Percentiles rank a stretch among this genome's conserved stretches.
These are phyloP conservation scores for Mustela nigripes DNA, from an alignment of 2,113 vertebrate species.

Conservation along the genomic window DNA sequence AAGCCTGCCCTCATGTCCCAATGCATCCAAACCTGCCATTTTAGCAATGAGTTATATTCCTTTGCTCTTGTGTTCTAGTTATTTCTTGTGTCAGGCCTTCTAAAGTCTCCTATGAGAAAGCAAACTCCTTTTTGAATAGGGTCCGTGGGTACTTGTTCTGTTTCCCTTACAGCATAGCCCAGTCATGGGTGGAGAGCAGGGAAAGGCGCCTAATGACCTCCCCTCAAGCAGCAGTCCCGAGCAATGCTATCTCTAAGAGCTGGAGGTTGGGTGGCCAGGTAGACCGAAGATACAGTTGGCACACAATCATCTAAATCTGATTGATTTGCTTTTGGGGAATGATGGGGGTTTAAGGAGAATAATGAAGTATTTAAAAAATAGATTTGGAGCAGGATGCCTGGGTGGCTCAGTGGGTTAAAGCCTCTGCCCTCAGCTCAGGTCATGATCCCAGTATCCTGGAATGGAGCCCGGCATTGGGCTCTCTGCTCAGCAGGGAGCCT, in stretches of 20 bases:
- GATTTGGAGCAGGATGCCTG: no score
- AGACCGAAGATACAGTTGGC: background rate
- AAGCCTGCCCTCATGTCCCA: background rate
- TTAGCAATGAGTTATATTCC: background rate
- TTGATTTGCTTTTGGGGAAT: slow-evolving; percentile 45
- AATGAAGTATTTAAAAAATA: slow-evolving; percentile 60
- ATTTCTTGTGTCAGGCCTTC: slow-evolving; percentile 14
- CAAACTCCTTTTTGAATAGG: slow-evolving; percentile 42
- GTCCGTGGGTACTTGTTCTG: background rate
- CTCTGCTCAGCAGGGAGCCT: no score
- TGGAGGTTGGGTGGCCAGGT: background rate
- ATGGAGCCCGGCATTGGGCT: no score
- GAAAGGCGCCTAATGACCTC: background rate
- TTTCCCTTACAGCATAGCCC: background rate
- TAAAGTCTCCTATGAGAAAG: slow-evolving; percentile 37
- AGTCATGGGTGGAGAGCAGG: background rate
- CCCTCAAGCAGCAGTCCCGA: slow-evolving; percentile 30
- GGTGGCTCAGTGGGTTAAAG: no score
- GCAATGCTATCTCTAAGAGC: background rate
- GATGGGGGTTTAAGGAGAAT: slow-evolving; percentile 13
- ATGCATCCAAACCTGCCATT: slow-evolving; percentile 29
- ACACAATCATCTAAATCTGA: slow-evolving; percentile 34
- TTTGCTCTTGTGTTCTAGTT: slow-evolving; percentile 40
- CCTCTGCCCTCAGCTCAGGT: no score
- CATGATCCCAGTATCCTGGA: no score